Evolutionary conservation across 2,113 vertebrate species (phyloP).

Genomic region (Ploceus nigricollis): DNA sequence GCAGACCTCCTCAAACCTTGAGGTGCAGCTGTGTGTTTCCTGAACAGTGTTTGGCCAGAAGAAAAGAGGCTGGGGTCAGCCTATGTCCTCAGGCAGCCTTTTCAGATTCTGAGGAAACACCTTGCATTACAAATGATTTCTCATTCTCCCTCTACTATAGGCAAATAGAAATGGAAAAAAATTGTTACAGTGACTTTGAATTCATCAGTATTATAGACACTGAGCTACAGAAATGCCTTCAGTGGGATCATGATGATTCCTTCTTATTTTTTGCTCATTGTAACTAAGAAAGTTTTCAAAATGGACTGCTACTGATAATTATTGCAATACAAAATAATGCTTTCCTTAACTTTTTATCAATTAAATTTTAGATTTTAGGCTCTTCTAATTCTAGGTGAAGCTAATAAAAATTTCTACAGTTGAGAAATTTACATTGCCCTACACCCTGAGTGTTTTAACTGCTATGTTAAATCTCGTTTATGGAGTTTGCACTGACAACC

Average conservation of each 20-base stretch:
- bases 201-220: neutral
- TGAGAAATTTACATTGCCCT: neutral
- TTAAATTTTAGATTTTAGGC: neutral
- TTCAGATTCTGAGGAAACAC: neutral
- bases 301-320: neutral
- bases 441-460: neutral
- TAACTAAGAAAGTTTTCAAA: neutral
- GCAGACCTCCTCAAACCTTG: neutral
- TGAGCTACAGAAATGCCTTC: neutral
- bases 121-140: neutral
- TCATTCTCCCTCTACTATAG: neutral
- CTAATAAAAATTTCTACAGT: neutral
- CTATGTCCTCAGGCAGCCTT: neutral
- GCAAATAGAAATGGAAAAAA: neutral
- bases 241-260: neutral
- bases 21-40: neutral
- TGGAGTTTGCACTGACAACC: neutral
- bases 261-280: neutral
- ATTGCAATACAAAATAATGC: neutral
- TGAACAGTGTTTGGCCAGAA: accelerated
- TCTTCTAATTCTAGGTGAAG: neutral
- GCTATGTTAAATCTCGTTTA: neutral
- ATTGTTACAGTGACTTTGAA: neutral
- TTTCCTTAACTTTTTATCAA: neutral
- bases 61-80: neutral